Evolutionary conservation across 2,888 invertebrate species (phyloP), one percentile per base, ranked within the genome.

Genomic region (Rhagonycha lutea): DNA sequence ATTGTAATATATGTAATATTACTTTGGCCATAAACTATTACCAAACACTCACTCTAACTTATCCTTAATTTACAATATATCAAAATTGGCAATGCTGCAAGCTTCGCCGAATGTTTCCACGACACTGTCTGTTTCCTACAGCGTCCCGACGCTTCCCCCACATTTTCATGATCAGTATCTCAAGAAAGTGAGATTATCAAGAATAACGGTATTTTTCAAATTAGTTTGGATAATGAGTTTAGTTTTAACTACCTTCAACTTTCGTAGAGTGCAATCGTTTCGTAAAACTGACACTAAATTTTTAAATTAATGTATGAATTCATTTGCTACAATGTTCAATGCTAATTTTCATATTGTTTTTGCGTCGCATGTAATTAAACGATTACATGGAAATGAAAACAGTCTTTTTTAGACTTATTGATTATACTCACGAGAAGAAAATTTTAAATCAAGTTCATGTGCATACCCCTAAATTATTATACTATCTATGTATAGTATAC

Each of bases 61-160:
- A 61, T 24, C 24, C 14, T 65, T 65, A 72, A 72, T 67, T 18
- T 28, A 62, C 14, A 32, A 23, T 32, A 72, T 14, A 72, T 23
- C 65, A 65, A 65, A 65, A 65, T 65, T 65, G 47, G 18, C 14
- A 32, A 47, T 23, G 47, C 63, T 47, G 29, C 80, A 75, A 73
- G 73, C 79, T 75, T 77, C 80, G 79, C 74, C 73, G 76, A 78
- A 75, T 71, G 80, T 79, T 71, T 78, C 80, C 75, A 73, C 77
- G 73, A 74, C 70, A 80, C 80, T 80, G 76, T 78, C 77, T 78
- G 79, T 76, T 81, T 79, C 79, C 79, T 79, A 72, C 79, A 81
- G 80, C 80, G 80, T 81, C 80, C 80, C 80, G 80, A 73, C 80
- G 78, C 78, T 77, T 79, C 77, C 78, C 80, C 78, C 80, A 75